Base-by-base conservation (phyloP, 2,797 vertebrate species). In the Rallus crepitans region DNA sequence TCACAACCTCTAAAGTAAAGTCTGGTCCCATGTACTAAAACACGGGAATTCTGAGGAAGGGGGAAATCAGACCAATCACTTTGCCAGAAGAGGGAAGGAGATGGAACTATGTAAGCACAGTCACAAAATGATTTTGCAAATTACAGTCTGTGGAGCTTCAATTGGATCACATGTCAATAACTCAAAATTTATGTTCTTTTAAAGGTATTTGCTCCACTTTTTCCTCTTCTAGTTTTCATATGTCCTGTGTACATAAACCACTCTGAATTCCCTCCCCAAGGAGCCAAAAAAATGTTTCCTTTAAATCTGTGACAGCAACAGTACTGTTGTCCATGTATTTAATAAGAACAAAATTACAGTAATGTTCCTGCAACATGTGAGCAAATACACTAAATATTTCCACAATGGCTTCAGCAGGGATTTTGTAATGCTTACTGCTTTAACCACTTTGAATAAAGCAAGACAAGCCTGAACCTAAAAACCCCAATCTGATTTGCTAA, bases 381-480 rank as follows among this genome's bases (percentile, higher is more conserved):
- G 73, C 66, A 96, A 73, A 95, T 80, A 82, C 2, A 66, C 45
- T 47, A 91, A 92, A n/a, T 64, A 91, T 91, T 96, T 94, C 60
- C 82, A 84, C 40, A n/a, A 56, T 59, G 28, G 72, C 91, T 95
- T 35, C 56, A 97, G 66, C 78, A 75, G 81, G 37, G 59, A 47
- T 96, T 83, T 76, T 64, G 57, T 82, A 77, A 64, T 66, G 52
- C 56, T 93, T n/a, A 18, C 39, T 70, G 78, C 56, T 94, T 95
- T 88, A 87, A 78, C 82, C 52, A 40, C 35, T 88, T 91, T 75
- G 94, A 93, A 79, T 94, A 87, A 94, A 95, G 18, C 87, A 81
- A 82, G 31, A 40, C 87, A 88, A 96, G 65, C 40, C 91, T 82
- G 78, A 85, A 91, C 50, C 39, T 25, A 61, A 87, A 86, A 76